Conservation (phyloP, 2,113 vertebrate species). For the Halcyon senegalensis region DNA sequence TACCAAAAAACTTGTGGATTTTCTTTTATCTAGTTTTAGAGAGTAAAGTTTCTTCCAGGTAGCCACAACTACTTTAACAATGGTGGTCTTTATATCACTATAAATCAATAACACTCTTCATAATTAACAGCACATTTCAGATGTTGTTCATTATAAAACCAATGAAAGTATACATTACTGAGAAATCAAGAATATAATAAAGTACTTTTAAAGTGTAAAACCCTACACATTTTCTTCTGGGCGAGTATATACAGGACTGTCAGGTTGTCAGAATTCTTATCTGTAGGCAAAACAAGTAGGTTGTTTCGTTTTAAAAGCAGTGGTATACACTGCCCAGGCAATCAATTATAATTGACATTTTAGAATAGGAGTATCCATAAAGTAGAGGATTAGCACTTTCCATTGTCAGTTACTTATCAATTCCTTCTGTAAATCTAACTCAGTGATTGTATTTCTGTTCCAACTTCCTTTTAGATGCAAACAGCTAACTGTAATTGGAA, state of each 20-base stretch:
- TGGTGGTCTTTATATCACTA: neutral
- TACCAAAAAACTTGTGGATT: neutral
- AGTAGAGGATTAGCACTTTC: constrained; percentile 19
- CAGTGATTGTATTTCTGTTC: neutral
- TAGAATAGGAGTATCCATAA: neutral
- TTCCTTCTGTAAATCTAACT: constrained; percentile 12
- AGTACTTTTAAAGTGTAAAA: neutral
- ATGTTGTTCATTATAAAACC: constrained; percentile 3
- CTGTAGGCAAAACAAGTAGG: neutral
- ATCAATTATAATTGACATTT: constrained; percentile 61
- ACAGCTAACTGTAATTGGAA: neutral
- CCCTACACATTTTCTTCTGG: neutral
- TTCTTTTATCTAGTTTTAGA: neutral
- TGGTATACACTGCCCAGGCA: neutral
- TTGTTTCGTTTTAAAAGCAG: neutral
- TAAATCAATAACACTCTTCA: neutral
- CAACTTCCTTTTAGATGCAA: neutral
- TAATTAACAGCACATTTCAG: neutral
- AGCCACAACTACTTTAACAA: neutral
- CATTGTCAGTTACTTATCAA: constrained; percentile 21
- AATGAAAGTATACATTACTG: neutral
- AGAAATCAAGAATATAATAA: neutral
- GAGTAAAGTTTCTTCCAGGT: neutral
- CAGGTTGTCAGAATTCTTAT: constrained; percentile 8
- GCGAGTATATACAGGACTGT: neutral